A percentile compares a stretch with the other conserved stretches of the same genome.
phyloP scores from a whole-genome alignment of 1,140 invertebrate genomes.

The Pogonognathellus flavescens region DNA sequence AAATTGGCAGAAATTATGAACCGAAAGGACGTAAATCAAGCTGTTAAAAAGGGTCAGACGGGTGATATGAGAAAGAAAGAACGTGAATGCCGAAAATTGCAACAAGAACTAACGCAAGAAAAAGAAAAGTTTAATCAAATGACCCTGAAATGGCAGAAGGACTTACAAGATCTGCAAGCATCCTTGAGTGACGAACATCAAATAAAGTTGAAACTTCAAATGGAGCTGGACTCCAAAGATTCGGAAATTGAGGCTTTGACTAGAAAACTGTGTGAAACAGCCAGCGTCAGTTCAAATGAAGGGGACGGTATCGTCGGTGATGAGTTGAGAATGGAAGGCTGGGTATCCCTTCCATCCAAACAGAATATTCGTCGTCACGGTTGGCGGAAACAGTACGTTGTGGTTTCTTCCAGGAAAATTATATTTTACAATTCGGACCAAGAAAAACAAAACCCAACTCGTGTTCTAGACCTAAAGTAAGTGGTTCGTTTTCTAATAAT shows the following conservation, averaged over 20 bases:
- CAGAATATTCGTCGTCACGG: conserved; percentile 95
- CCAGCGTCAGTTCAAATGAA: conserved; percentile 66
- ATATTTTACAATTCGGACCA: conserved; percentile 97
- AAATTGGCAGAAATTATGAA: conserved; percentile 98
- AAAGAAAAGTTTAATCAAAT: conserved; percentile 91
- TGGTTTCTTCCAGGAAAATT: conserved; percentile 96
- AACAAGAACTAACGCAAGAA: conserved; percentile 92
- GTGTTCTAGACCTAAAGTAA: conserved; percentile 95
- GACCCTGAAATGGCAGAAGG: conserved; percentile 83
- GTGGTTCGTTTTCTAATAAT: conserved; percentile 64
- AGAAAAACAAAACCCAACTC: conserved; percentile 93
- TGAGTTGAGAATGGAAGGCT: conserved; percentile 82
- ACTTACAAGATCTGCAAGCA: conserved; percentile 87
- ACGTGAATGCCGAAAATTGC: conserved; percentile 93
- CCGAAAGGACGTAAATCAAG: conserved; percentile 68
- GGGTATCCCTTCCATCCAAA: conserved; percentile 94
- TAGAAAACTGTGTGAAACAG: conserved; percentile 78
- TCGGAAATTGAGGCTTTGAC: conserved; percentile 94
- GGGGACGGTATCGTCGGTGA: conserved; percentile 59
- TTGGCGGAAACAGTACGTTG: conserved; percentile 97
- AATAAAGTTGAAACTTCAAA: conserved; percentile 83
- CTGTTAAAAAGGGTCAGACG: conserved; percentile 69
- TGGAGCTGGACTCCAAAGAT: conserved; percentile 97
- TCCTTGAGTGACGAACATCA: conserved; percentile 78
- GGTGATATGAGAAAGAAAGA: conserved; percentile 90